Evolutionary conservation across 2,888 invertebrate species (phyloP), one percentile per base, ranked within the genome.

Genomic region (Ophion obscuratus): DNA sequence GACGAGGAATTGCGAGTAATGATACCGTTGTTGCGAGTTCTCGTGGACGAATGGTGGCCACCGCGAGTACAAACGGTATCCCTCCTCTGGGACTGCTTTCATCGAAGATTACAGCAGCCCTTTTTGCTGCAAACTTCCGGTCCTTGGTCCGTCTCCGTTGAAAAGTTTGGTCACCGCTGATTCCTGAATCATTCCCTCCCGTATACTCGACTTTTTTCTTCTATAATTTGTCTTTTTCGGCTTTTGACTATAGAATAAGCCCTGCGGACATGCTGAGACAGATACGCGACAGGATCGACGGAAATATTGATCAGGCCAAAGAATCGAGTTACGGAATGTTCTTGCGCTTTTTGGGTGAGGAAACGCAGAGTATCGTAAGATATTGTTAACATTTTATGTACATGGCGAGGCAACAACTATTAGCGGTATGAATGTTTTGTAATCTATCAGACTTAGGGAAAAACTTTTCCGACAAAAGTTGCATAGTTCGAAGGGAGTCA

Each of bases 11-110:
- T 95, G 5, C 93, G 95, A 40, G 91, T 94, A 1, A 94, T 95
- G 84, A 92, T 95, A 59, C 93, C 94, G 2, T 84, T 95, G 1
- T 83, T 95, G 64, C 93, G 94, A 57, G 93, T 93, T 11, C 91
- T 95, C n/a, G 91, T 94, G 31, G 90, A 93, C 59, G 94, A 95
- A 31, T 95, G 94, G 94, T 95, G 95, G 95, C 83, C 86, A 3
- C 66, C 81, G 11, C 75, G 83, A 11, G 94, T 94, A 11, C 94
- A 95, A 83, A 94, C 95, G 70, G 91, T 95, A 24, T 94, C 95
- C 83, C 91, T 94, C 64, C 91, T 96, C 2, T 96, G 96, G 95
- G 96, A 96, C 88, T 95, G 95, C 90, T 95, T 95, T 89, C 95
- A 96, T 89, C 95, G 95, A 80, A 94, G 95, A 90, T 92, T 96